A percentile compares a stretch with the other conserved stretches of the same genome.
phyloP scores from a whole-genome alignment of 2,888 invertebrate species.

The Metellina segmentata region DNA sequence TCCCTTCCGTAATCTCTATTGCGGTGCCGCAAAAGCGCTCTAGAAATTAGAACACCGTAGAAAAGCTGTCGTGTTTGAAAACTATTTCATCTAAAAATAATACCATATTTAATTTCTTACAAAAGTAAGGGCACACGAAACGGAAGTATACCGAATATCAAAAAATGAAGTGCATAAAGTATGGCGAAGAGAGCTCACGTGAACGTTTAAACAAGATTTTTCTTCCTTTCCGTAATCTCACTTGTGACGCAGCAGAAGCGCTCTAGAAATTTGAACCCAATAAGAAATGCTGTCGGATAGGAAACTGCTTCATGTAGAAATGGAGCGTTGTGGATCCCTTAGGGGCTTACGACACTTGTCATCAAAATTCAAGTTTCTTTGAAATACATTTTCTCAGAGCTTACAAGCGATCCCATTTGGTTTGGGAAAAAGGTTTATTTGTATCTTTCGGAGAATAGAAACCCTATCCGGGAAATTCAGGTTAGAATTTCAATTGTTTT shows the following conservation, averaged over 20 bases:
- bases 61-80: neutral
- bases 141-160: no score
- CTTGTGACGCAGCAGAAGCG: neutral
- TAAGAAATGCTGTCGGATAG: neutral
- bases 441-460: slow-evolving; percentile 2
- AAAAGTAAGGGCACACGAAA: no score
- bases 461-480: slow-evolving; percentile 1
- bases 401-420: neutral
- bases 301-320: neutral
- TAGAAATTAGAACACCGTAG: slow-evolving; percentile 33
- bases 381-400: neutral
- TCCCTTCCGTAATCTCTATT: neutral
- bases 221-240: neutral
- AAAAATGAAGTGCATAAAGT: no score
- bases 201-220: neutral
- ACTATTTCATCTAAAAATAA: neutral
- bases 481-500: slow-evolving; percentile 12
- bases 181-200: neutral
- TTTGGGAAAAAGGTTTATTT: slow-evolving; percentile 5
- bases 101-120: no score
- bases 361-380: slow-evolving; percentile 40
- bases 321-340: slow-evolving; percentile 13
- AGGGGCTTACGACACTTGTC: slow-evolving; percentile 15
- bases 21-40: neutral
- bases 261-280: slow-evolving; percentile 37